Base-by-base conservation (phyloP, 2,113 vertebrate genomes). In the Saccopteryx bilineata region DNA sequence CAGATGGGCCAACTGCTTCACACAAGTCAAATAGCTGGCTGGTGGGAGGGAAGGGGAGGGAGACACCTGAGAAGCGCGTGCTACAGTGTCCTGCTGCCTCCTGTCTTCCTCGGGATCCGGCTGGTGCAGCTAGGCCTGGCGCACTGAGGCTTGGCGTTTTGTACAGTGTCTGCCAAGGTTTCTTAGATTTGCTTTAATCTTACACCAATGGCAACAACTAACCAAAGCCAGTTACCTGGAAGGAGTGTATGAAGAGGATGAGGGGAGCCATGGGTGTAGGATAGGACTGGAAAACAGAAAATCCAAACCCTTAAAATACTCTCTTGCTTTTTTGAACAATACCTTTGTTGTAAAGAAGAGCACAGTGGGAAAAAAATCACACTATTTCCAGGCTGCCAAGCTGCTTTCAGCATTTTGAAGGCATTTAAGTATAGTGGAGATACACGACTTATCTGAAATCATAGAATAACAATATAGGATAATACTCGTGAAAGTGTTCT, bases 161-260 rank as follows among this genome's bases (percentile, higher is more conserved):
- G 58, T 13, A 17, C n/a, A 26, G 31, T 11, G 8, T 75, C 39
- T 75, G 1, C 9, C 71, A 60, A 50, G 5, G 58, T 61, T 50
- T 90, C 65, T 84, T 52, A 74, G 33, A 50, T 89, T 84, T 82
- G 60, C 74, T 96, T 10, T 94, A 21, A 28, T 90, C 10, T 60
- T 71, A 79, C 26, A 8, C 17, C 56, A 79, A 17, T 56, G 10
- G 19, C 58, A 75, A 28, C 69, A 90, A 33, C 33, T 78, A 75
- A 72, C 39, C 0, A 0, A 68, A 19, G 9, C n/a, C 48, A 8
- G 54, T 65, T 79, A 75, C 14, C 8, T 56, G 76, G 21, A 95
- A 82, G 61, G 23, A 28, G 3, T 31, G 1, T 23, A 48, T 15
- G 56, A 56, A 28, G n/a, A 87, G 5, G 15, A 26, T 0, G 0